Conservation (phyloP, 2,113 vertebrate genomes). For the Burhinus oedicnemus region DNA sequence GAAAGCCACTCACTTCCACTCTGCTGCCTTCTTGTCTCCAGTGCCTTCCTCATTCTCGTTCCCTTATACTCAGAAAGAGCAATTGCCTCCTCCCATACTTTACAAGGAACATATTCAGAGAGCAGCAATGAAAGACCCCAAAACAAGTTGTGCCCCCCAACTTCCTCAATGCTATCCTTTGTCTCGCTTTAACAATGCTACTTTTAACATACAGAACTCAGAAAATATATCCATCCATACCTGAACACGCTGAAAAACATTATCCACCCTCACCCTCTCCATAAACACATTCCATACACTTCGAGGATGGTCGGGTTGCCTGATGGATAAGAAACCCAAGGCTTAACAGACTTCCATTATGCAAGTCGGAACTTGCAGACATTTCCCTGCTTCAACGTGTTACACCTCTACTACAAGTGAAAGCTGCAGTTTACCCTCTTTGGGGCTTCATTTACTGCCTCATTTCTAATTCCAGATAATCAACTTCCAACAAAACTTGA, state of each 20-base stretch:
- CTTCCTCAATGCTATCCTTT: neutral
- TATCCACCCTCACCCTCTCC: neutral
- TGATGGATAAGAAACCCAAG: neutral
- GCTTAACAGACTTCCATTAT: neutral
- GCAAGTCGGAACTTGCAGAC: neutral
- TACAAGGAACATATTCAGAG: neutral
- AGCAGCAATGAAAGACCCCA: neutral
- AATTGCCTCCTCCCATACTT: neutral
- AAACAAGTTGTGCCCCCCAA: neutral
- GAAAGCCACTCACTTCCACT: neutral
- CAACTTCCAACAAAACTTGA: neutral
- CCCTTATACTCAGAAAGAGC: neutral
- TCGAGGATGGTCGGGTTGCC: neutral
- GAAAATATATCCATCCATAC: neutral
- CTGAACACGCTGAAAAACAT: neutral
- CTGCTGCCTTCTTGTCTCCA: neutral
- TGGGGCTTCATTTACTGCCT: neutral
- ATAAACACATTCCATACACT: neutral
- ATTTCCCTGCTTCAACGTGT: neutral
- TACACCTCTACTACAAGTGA: neutral
- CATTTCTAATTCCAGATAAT: neutral
- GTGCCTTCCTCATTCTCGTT: neutral
- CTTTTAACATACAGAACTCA: rapidly evolving
- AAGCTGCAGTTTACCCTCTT: neutral
- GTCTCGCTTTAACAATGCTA: neutral